These are phyloP conservation scores for Nomada hirtipes DNA, from an alignment of 2,888 invertebrate species.

Conservation along the genomic window DNA sequence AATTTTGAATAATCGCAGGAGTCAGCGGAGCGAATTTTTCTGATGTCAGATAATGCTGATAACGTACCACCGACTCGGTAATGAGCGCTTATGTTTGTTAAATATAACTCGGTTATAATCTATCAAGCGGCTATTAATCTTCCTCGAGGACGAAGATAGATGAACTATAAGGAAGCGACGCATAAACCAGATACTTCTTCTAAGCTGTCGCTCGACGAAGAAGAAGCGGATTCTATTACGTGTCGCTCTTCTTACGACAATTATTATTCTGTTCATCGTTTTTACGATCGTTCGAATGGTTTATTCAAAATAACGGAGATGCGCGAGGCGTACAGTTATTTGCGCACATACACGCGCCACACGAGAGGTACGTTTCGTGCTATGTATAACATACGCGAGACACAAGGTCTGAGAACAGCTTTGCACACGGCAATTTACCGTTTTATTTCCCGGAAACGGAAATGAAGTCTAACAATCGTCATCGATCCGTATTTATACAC, in stretches of 20 bases:
- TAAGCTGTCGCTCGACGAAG: neutral
- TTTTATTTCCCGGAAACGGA: constrained; percentile 7
- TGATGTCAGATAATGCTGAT: constrained; percentile 1
- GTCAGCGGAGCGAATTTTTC: neutral
- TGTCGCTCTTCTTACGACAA: constrained; percentile 20
- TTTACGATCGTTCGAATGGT: constrained; percentile 23
- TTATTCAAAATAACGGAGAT: constrained; percentile 24
- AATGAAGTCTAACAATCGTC: constrained; percentile 19
- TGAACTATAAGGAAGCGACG: constrained; percentile 34
- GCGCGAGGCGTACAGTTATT: too few species aligned
- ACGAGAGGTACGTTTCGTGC: neutral
- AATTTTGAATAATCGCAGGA: neutral
- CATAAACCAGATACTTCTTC: constrained; percentile 33
- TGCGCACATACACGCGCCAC: neutral
- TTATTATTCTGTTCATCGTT: constrained; percentile 32
- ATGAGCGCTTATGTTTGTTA: constrained; percentile 31
- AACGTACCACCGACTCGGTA: neutral
- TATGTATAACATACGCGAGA: neutral
- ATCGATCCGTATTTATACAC: neutral
- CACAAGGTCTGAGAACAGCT: neutral
- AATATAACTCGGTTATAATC: constrained; percentile 36
- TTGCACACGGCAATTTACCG: constrained; percentile 11
- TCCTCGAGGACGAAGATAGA: constrained; percentile 28
- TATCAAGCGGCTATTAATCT: constrained; percentile 41
- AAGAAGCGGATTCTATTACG: constrained; percentile 30